Evolutionary conservation across 1,140 invertebrate genomes (phyloP), one percentile per base, ranked within the genome.

Genomic region (Plectus sambesii): DNA sequence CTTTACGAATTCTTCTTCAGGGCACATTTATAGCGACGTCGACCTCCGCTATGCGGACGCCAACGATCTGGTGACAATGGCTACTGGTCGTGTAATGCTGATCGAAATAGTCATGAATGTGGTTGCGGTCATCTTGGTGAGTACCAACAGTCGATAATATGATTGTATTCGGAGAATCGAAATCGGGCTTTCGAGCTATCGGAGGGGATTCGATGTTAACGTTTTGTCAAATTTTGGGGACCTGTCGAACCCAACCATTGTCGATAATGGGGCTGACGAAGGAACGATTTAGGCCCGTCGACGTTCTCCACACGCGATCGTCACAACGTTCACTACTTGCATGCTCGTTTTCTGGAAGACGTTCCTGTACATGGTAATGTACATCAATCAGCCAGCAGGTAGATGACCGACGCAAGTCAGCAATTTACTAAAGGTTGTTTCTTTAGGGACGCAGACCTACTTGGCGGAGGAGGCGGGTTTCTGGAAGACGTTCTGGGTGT

Each of bases 341-440:
- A 52, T 56, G 1, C 57, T 63, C 30, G 62, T 64, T 9, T 63
- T 63, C 51, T 63, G 61, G 61, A 63, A 63, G 44, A 63, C 61
- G 1, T 37, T 55, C 20, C 48, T 66, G 47, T 63, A 53, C 52
- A 45, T 63, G 39, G 41, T 58, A 1, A 48, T 63, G 8, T 63
- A 62, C 44, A 48, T 63, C 20, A 9, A 12, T 22, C 56, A 42
- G 30, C 54, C 56, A 4, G 33, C 33, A 15, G 51, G 51, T 53
- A 1, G 2, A 22, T 27, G 9, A 45, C 36, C n/a, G 8, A 9
- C 8, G 9, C 3, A 9, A 38, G 40, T 49, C 9, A 51, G 26
- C 5, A 30, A 15, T 12, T 29, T 49, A 15, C 5, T 49, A 5
- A 50, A 5, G 15, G 15, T 49, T 6, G 3, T 39, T 45, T 4